Base-by-base conservation (phyloP, 2,888 invertebrate genomes). In the Lasioglossum villosulum region DNA sequence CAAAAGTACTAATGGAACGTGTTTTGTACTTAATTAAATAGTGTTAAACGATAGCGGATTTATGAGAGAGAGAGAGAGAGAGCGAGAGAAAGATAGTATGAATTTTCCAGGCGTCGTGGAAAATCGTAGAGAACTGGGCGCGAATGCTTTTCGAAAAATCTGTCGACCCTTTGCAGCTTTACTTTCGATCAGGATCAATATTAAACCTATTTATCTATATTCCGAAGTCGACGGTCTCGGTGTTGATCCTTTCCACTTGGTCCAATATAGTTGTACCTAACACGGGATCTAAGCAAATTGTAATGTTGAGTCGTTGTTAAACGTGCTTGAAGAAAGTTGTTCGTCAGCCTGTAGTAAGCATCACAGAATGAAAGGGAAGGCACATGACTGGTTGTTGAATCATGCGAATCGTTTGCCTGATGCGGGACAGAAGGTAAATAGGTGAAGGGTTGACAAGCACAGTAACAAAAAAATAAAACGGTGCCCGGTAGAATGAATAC, bases 21-120 rank as follows among this genome's bases (percentile, higher is more conserved):
- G 82, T 95, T 95, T 95, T 95, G 95, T 95, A 95, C 95, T 95
- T 95, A 95, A 95, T 93, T 92, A 91, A 93, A 89, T 93, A 93
- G 91, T 68, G 68, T 68, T 68, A 68, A 91, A 88, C 70, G 77
- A 88, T 90, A 91, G 85, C 78, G 80, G 91, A 91, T 88, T 92
- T 84, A 86, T 48, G 42, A 78, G 48, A 63, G 66, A 34, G 68
- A 10, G 14, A 34, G 56, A 56, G n/a, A 4, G 10, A 52, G 8
- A 8, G 8, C 2, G 23, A 52, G 3, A n/a, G 56, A n/a, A 12
- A 56, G n/a, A 56, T 10, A 56, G 56, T n/a, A n/a, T 56, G 12
- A n/a, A 4, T 52, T n/a, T 59, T 74, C 76, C 76, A 75, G 52
- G 34, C 27, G 19, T 83, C 39, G 78, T 76, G 16, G 42, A 19